A percentile compares a stretch with the other conserved stretches of the same genome.
phyloP scores from a whole-genome alignment of 2,888 invertebrate species.

The Tenthredo scrophulariae region DNA sequence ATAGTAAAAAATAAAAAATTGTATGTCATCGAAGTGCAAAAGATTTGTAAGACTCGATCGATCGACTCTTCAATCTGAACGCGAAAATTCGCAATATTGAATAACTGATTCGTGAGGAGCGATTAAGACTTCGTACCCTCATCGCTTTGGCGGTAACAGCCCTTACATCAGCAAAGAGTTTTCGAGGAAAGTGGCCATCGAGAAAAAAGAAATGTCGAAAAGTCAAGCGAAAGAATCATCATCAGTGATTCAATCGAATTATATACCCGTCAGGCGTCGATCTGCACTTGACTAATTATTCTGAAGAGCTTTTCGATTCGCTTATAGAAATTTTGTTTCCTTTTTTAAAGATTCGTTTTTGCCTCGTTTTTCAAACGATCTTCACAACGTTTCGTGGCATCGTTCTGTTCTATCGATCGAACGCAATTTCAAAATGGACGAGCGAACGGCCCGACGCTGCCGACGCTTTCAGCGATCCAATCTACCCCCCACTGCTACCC shows the following conservation, averaged over 20 bases:
- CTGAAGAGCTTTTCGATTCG: background rate
- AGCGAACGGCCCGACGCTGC: background rate
- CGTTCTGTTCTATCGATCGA: conserved; percentile 17
- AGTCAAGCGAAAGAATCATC: background rate
- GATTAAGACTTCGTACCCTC: background rate
- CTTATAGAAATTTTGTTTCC: background rate
- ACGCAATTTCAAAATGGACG: conserved; percentile 47
- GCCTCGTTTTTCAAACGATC: background rate
- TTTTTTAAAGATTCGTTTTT: background rate
- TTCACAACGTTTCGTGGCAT: background rate
- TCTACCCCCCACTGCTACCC: conserved; percentile 29
- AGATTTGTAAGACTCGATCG: background rate
- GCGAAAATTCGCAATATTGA: conserved; percentile 9
- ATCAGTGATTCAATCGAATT: too few relatives aligned
- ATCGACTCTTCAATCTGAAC: background rate
- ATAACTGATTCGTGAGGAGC: background rate
- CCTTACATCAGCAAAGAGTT: background rate
- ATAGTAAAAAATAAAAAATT: too few relatives aligned
- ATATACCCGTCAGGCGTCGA: background rate
- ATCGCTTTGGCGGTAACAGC: background rate
- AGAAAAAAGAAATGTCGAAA: background rate
- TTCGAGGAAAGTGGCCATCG: background rate
- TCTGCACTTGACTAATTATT: background rate
- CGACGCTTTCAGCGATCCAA: conserved; percentile 35
- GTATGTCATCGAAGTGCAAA: background rate